Conservation (phyloP, 2,113 vertebrate species). For the Hydropotes inermis region DNA sequence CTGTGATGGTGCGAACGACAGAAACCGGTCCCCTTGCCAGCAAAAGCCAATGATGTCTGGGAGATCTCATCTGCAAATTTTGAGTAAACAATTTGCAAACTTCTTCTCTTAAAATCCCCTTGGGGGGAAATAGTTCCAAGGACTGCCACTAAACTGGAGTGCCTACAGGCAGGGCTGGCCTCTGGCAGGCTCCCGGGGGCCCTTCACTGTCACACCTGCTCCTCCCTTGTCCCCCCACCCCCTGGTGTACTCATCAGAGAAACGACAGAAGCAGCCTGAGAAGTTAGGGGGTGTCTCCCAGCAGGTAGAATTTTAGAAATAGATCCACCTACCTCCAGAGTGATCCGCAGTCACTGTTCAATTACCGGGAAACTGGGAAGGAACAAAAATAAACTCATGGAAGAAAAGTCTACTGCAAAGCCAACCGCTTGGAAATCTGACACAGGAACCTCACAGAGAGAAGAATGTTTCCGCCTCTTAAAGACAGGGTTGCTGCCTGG, state of each 20-base stretch:
- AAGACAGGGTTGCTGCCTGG: background rate
- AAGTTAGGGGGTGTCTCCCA: conserved; percentile 7
- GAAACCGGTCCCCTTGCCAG: background rate
- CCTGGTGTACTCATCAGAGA: background rate
- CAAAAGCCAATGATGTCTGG: background rate
- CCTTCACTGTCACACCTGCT: background rate
- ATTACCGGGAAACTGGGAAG: background rate
- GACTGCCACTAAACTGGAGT: background rate
- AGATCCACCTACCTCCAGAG: conserved; percentile 41
- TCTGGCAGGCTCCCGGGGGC: background rate
- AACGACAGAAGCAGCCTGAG: background rate
- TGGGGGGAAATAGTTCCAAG: background rate
- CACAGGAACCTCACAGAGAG: background rate
- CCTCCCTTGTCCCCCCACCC: background rate
- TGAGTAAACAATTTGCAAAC: background rate
- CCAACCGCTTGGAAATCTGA: background rate
- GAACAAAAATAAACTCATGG: background rate
- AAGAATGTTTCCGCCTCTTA: background rate
- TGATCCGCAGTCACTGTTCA: background rate
- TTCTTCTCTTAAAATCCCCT: background rate
- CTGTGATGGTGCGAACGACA: background rate
- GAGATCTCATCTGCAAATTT: background rate
- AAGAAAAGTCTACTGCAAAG: background rate
- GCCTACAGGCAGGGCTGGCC: background rate
- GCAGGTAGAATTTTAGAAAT: conserved; percentile 50